These are phyloP conservation scores for Brachionus calyciflorus DNA, from an alignment of 1,140 invertebrate species.

Conservation along the genomic window DNA sequence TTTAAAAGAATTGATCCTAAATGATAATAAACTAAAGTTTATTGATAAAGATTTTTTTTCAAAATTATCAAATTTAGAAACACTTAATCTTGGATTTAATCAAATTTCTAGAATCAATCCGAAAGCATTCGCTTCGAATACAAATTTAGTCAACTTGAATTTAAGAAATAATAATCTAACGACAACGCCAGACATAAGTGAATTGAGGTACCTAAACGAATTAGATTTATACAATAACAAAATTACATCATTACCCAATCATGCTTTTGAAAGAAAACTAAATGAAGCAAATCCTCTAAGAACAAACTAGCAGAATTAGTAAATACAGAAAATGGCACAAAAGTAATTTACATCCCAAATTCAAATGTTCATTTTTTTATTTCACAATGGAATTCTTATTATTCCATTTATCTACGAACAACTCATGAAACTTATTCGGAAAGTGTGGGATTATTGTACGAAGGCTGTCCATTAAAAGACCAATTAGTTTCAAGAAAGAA, in stretches of 20 bases:
- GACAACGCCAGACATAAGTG: not conserved
- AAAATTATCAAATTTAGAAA: not conserved
- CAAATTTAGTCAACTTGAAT: not conserved
- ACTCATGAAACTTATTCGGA: constrained; percentile 18
- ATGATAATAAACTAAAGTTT: not conserved
- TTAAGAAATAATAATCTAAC: not conserved
- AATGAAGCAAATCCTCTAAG: not conserved
- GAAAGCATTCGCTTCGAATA: not conserved
- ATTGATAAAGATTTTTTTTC: not conserved
- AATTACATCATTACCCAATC: not conserved
- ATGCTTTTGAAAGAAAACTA: constrained; percentile 5
- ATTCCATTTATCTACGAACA: not conserved
- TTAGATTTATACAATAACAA: not conserved
- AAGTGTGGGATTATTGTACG: not conserved
- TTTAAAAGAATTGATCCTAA: not conserved
- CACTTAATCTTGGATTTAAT: not conserved
- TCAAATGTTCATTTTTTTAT: not conserved
- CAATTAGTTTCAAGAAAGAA: too few relatives aligned
- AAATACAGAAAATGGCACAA: not conserved
- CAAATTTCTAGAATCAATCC: not conserved
- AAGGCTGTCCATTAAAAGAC: not conserved
- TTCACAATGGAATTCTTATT: not conserved
- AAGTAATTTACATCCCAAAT: not conserved
- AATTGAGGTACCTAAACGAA: not conserved
- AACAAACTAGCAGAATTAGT: not conserved